phyloP scores from a whole-genome alignment of 2,113 vertebrate species.

The Halcyon senegalensis region DNA sequence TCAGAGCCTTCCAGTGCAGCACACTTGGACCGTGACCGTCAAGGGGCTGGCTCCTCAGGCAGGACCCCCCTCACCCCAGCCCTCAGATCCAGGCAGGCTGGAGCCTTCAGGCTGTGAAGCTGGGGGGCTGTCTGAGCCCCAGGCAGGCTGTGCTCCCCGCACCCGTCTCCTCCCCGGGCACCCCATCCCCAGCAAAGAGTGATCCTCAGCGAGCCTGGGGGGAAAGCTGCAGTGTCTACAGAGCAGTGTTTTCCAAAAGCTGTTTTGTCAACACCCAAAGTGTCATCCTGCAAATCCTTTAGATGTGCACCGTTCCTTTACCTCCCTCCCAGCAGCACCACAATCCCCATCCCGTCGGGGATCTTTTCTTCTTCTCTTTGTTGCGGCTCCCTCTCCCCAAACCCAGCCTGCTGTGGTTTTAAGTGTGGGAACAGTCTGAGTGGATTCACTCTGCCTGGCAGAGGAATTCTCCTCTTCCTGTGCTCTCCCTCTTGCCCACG shows the following conservation, averaged over 20 bases:
- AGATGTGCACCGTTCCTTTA: background rate
- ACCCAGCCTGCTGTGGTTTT: background rate
- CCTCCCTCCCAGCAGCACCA: background rate
- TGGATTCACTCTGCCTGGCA: background rate
- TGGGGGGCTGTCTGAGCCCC: too few relatives aligned
- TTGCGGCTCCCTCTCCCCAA: background rate
- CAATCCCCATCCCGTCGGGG: accelerated
- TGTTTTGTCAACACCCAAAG: background rate
- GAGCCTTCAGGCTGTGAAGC: too few relatives aligned
- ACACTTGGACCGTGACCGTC: too few relatives aligned
- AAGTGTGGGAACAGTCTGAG: background rate
- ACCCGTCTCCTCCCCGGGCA: background rate
- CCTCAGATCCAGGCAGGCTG: too few relatives aligned
- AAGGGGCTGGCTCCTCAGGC: too few relatives aligned
- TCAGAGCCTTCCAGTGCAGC: too few relatives aligned
- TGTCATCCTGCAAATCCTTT: background rate
- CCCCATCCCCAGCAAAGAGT: background rate
- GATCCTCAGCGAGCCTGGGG: background rate
- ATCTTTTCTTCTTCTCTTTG: background rate
- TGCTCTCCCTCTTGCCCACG: background rate
- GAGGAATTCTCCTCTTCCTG: background rate
- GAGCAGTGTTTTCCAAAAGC: background rate
- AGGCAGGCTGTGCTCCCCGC: too few relatives aligned
- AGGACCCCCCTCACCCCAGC: too few relatives aligned
- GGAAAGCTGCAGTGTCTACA: background rate